Evolutionary conservation across 2,888 invertebrate species (phyloP).

Genomic region (Eumerus sabulonum): DNA sequence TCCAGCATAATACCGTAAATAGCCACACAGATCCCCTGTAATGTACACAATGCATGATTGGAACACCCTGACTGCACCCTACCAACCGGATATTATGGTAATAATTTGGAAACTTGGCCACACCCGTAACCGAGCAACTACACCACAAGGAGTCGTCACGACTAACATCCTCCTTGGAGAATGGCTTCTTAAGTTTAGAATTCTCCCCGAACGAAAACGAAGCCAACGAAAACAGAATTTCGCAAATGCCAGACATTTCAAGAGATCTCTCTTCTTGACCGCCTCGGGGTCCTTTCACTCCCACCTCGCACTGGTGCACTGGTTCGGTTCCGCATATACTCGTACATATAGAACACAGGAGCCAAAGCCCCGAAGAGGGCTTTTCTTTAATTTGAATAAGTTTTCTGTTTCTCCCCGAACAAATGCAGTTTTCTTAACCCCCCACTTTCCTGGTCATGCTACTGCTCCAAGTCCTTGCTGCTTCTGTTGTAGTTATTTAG

Average conservation of each 20-base stretch:
- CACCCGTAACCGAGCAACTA: constrained; percentile 6
- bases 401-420: constrained; percentile 14
- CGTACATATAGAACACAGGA: background rate
- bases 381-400: constrained; percentile 50
- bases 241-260: constrained; percentile 53
- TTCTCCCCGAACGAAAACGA: background rate
- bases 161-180: background rate
- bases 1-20: constrained; percentile 30
- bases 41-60: constrained; percentile 40
- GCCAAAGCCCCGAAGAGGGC: constrained; percentile 3
- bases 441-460: too few relatives aligned
- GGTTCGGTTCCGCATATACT: too few relatives aligned
- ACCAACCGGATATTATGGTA: constrained; percentile 40
- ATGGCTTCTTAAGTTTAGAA: background rate
- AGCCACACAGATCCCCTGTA: constrained; percentile 26
- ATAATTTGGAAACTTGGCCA: constrained; percentile 43
- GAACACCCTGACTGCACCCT: constrained; percentile 27
- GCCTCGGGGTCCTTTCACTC: constrained; percentile 24
- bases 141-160: too few relatives aligned
- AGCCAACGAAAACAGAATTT: constrained; percentile 21
- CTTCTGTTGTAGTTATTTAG: constrained; percentile 9
- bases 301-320: too few relatives aligned
- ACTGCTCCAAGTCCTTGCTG: background rate
- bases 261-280: constrained; percentile 52
- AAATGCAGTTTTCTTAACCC: constrained; percentile 16